A percentile compares a stretch with the other conserved stretches of the same genome.
Evolutionary conservation across 2,888 invertebrate species (phyloP).

Genomic region (Orthonychiurus folsomi): DNA sequence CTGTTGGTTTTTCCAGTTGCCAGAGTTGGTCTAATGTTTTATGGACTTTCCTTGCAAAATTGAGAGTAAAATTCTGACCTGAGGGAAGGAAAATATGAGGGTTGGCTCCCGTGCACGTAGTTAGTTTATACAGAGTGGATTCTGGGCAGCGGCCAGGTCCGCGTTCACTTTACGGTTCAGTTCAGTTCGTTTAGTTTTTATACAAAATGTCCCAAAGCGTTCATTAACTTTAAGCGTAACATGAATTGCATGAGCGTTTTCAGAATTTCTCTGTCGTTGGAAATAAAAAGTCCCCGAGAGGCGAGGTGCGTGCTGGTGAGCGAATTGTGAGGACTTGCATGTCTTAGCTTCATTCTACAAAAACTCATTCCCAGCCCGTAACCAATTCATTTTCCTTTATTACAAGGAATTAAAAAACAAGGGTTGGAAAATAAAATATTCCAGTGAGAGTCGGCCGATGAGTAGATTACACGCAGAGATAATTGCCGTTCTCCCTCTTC

Average conservation of each 20-base stretch:
- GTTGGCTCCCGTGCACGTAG: no score
- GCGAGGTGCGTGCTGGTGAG: background rate
- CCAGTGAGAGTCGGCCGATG: background rate
- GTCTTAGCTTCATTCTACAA: background rate
- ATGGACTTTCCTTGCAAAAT: no score
- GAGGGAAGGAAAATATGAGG: no score
- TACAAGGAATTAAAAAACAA: background rate
- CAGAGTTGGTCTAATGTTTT: no score
- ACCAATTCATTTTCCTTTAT: conserved; percentile 1
- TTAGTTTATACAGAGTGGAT: no score
- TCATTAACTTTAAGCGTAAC: background rate
- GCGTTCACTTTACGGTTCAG: background rate
- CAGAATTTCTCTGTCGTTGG: no score
- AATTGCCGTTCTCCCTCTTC: no score
- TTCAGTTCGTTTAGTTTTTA: background rate
- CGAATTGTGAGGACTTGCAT: background rate
- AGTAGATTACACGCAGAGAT: background rate
- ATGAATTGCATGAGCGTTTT: no score
- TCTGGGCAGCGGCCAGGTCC: no score
- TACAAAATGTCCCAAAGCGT: background rate
- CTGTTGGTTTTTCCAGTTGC: no score
- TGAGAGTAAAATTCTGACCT: no score
- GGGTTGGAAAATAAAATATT: background rate
- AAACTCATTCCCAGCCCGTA: background rate
- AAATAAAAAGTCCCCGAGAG: no score